Evolutionary conservation across 2,113 vertebrate species (phyloP).

Genomic region (Leucoraja erinaceus): DNA sequence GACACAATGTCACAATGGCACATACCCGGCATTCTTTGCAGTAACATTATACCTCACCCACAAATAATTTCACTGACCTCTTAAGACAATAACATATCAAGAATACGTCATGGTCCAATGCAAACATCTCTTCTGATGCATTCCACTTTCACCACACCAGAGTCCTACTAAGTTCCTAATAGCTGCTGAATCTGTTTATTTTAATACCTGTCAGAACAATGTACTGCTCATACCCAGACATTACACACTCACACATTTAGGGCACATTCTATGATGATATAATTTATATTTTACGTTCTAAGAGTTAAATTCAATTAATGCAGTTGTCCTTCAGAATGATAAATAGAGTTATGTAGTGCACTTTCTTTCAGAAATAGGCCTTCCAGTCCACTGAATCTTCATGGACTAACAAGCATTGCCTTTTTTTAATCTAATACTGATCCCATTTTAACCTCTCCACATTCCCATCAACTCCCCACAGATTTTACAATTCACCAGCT

Average conservation of each 20-base stretch:
- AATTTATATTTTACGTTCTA: neutral
- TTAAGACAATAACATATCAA: neutral
- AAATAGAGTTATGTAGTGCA: too few relatives aligned
- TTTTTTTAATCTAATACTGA: too few relatives aligned
- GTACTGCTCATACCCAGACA: neutral
- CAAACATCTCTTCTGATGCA: neutral
- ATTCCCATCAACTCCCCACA: too few relatives aligned
- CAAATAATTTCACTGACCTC: neutral
- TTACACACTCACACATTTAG: neutral
- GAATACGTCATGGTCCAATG: neutral
- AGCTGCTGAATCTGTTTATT: neutral
- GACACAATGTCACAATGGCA: too few relatives aligned
- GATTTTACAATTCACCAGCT: too few relatives aligned
- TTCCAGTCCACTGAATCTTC: too few relatives aligned
- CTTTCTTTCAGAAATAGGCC: too few relatives aligned
- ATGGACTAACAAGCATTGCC: too few relatives aligned
- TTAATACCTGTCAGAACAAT: neutral
- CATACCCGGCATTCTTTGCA: conserved; percentile 12
- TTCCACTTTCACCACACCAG: neutral
- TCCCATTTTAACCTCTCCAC: too few relatives aligned
- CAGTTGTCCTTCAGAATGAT: neutral
- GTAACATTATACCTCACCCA: neutral
- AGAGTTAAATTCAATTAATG: neutral
- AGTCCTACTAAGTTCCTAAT: neutral
- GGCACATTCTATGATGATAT: neutral